Conservation (phyloP, 2,797 vertebrate species). For the Helarctos malayanus region DNA sequence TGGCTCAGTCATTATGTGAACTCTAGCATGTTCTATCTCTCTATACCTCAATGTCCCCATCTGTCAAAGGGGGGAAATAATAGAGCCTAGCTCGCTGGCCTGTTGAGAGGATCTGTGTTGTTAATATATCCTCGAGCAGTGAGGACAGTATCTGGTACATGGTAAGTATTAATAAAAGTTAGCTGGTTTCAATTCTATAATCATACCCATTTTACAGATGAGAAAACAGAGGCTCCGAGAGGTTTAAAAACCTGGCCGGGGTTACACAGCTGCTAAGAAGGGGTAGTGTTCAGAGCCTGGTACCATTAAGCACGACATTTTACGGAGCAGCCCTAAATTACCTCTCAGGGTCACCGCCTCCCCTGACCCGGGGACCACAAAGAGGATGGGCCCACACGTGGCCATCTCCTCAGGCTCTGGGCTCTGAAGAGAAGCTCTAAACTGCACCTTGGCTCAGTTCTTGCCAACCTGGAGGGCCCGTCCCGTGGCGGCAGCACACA, state of each 20-base stretch:
- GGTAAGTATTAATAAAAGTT: not conserved
- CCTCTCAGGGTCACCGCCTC: not conserved
- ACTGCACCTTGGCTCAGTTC: not conserved
- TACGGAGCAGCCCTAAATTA: not conserved
- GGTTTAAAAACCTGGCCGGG: not conserved
- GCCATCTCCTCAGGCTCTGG: not conserved
- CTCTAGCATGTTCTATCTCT: not conserved
- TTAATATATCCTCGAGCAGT: not conserved
- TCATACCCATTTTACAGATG: not conserved
- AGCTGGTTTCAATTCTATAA: not conserved
- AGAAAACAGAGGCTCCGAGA: not conserved
- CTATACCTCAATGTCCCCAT: not conserved
- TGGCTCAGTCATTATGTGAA: not conserved
- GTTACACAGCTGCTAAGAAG: not conserved
- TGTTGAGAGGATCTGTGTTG: not conserved
- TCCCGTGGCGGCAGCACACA: not conserved
- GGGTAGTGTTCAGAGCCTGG: not conserved
- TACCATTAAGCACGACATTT: not conserved
- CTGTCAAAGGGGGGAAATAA: not conserved
- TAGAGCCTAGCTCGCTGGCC: not conserved
- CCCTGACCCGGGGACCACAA: not conserved
- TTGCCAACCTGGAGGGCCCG: not conserved
- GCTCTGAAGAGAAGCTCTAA: not conserved
- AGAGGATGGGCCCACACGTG: not conserved
- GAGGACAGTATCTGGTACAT: not conserved